Percentiles rank a stretch among this genome's conserved stretches.
phyloP scores from a whole-genome alignment of 2,888 invertebrate genomes.

The Pristionchus maxplancki region DNA sequence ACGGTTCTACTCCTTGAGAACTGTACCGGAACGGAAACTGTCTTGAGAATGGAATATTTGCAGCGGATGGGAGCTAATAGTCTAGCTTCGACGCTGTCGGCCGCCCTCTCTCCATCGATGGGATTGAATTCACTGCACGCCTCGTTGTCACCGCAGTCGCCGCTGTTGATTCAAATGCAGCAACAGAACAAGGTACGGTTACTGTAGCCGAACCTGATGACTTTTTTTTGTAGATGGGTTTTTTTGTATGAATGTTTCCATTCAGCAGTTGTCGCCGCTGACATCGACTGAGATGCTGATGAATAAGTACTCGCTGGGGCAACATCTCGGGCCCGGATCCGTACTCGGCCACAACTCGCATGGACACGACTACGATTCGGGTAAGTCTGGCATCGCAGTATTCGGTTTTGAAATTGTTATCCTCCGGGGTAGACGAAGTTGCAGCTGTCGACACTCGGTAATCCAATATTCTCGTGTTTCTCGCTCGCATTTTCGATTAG shows the following conservation, averaged over 20 bases:
- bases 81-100: slow-evolving; percentile 47
- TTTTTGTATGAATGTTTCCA: not conserved
- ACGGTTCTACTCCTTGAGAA: no score
- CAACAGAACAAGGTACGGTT: slow-evolving; percentile 53
- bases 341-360: slow-evolving; percentile 18
- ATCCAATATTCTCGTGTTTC: not conserved
- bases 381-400: not conserved
- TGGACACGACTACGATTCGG: slow-evolving; percentile 45
- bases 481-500: not conserved
- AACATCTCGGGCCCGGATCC: slow-evolving; percentile 5
- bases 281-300: slow-evolving; percentile 39
- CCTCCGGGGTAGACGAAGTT: not conserved
- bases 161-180: slow-evolving; percentile 56
- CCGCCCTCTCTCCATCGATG: slow-evolving; percentile 54
- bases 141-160: slow-evolving; percentile 63
- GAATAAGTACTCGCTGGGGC: slow-evolving; percentile 45
- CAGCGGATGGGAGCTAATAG: slow-evolving; percentile 49
- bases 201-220: no score
- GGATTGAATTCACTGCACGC: slow-evolving; percentile 59
- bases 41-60: not conserved
- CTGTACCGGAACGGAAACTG: not conserved
- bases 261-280: slow-evolving; percentile 47
- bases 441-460: not conserved
- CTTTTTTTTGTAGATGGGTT: not conserved
- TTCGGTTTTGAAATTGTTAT: no score